A percentile compares a stretch with the other conserved stretches of the same genome.
Evolutionary conservation across 1,140 invertebrate species (phyloP).

Genomic region (Hormaphis cornu): DNA sequence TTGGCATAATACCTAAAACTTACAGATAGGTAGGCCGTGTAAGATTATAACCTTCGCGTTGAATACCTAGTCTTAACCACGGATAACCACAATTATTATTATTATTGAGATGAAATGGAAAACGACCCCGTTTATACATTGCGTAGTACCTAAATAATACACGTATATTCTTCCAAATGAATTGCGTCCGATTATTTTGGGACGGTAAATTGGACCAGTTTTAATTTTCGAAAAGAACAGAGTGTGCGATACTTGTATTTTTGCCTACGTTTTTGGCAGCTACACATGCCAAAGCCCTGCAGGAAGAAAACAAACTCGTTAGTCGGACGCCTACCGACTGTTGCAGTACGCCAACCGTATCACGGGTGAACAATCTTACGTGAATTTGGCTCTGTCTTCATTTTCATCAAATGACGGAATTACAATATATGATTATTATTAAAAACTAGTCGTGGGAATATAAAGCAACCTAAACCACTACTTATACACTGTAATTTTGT

Average conservation of each 20-base stretch:
- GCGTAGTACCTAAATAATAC: too few relatives aligned
- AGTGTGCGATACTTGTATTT: background rate
- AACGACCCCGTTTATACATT: background rate
- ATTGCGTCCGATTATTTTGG: background rate
- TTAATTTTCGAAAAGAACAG: background rate
- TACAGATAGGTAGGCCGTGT: background rate
- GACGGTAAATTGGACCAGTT: background rate
- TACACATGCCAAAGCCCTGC: background rate
- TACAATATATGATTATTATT: too few relatives aligned
- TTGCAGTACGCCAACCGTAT: background rate
- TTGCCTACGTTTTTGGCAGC: conserved; percentile 16
- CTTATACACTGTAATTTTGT: too few relatives aligned
- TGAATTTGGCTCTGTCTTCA: background rate
- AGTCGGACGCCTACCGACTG: background rate
- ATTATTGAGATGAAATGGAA: background rate
- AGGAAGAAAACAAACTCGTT: background rate
- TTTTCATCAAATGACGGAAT: background rate
- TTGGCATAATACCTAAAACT: background rate
- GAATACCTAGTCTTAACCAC: background rate
- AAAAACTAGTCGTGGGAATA: too few relatives aligned
- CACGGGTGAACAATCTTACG: background rate
- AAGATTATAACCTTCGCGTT: background rate
- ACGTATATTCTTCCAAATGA: background rate
- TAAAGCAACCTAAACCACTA: too few relatives aligned
- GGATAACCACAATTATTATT: background rate